These are phyloP conservation scores for Anhinga rufa DNA, from an alignment of 2,113 vertebrate species.

Conservation along the genomic window DNA sequence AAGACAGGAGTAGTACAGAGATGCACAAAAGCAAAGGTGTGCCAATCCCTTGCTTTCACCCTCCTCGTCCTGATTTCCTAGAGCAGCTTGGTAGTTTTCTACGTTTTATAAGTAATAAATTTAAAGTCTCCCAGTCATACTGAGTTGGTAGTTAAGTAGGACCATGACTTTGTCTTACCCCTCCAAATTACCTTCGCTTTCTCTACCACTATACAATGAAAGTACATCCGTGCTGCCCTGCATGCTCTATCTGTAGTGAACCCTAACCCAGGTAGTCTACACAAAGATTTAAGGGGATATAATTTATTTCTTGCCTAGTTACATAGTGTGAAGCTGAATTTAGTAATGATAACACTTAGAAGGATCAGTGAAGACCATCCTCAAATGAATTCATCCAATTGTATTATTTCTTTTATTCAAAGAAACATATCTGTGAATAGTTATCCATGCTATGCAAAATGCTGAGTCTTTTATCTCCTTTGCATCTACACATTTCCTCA, in stretches of 20 bases:
- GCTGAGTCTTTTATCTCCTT: background rate
- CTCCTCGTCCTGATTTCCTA: background rate
- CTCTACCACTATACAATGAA: background rate
- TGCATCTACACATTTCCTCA: background rate
- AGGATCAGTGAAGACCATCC: background rate
- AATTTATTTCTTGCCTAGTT: background rate
- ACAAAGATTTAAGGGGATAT: background rate
- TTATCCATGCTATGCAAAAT: background rate
- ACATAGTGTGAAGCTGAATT: background rate
- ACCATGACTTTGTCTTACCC: background rate
- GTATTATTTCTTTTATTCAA: background rate
- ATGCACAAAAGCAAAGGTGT: background rate
- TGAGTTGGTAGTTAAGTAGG: background rate
- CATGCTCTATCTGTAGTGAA: background rate
- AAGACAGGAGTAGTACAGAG: background rate
- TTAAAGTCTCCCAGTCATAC: background rate
- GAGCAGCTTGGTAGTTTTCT: background rate
- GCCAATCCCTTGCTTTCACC: background rate
- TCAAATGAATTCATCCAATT: background rate
- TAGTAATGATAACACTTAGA: background rate
- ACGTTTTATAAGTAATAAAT: background rate
- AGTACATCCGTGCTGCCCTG: fast-evolving
- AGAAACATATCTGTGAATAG: background rate
- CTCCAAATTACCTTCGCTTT: background rate
- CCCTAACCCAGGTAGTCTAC: background rate